Base-by-base conservation (phyloP, 2,888 invertebrate genomes). In the Heliconius cydno region DNA sequence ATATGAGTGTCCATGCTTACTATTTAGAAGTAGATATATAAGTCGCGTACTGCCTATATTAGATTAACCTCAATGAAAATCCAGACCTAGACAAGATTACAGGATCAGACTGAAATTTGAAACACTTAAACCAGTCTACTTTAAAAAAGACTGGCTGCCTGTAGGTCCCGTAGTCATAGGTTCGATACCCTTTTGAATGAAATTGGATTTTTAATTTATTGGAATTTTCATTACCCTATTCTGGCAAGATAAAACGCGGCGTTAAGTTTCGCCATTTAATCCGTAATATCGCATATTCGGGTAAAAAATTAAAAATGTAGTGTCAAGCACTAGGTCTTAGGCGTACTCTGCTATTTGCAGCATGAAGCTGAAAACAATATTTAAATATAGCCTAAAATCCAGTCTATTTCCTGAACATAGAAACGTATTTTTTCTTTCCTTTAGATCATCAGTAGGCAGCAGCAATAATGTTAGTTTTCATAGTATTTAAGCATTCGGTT, bases 401-500 rank as follows among this genome's bases (percentile, higher is more conserved):
- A 38, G 67, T 38, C n/a, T 22, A 67, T 4, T 67, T n/a, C 10
- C 22, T 52, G 52, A 13, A 34, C 57, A 73, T 57, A 75, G 65
- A 41, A 75, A 75, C 28, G 75, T 75, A n/a, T 60, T 10, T 60
- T 15, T 71, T 12, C 5, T 22, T 34, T 34, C 60, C n/a, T 70
- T 72, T 71, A 72, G 38, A 77, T 79, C 70, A 79, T 81, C 81
- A 81, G 79, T 81, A 81, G 60, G 71, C 81, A 76, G 75, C 77
- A 25, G 70, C 66, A 63, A 79, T 75, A 77, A 74, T 77, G 79
- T 81, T 79, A 79, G 77, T 74, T 77, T 80, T 76, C 74, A 75
- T 67, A 68, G 60, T 79, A 68, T 76, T 84, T 83, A 73, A 81
- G 85, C 87, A 85, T 83, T 82, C 85, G 81, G 83, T 84, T 81